Evolutionary conservation across 1,140 invertebrate genomes (phyloP).

Genomic region (Drosophila equinoxialis): DNA sequence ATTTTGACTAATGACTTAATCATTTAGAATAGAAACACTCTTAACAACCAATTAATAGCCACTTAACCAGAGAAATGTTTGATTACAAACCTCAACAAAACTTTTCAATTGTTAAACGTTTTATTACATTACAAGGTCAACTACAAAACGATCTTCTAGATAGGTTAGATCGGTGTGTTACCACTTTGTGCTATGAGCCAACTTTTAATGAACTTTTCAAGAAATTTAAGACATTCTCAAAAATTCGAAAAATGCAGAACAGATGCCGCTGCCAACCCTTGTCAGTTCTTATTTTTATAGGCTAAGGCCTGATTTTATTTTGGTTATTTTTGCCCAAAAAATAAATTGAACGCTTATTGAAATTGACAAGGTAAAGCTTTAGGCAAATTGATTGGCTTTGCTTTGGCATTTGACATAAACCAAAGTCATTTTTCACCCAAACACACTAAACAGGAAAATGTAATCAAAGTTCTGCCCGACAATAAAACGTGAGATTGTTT

Average conservation of each 20-base stretch:
- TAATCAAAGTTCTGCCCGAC: constrained; percentile 45
- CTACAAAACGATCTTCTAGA: no score
- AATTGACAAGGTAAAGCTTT: constrained; percentile 57
- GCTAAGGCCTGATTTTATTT: constrained; percentile 3
- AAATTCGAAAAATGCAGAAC: not conserved
- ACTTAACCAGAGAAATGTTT: no score
- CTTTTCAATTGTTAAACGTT: no score
- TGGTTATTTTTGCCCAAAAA: constrained; percentile 28
- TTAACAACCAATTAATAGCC: no score
- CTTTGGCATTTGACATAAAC: constrained; percentile 13
- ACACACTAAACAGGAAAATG: constrained; percentile 25
- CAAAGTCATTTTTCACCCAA: constrained; percentile 5
- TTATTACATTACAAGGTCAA: no score
- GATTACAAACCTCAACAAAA: no score
- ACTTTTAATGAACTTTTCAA: not conserved
- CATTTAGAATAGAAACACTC: no score
- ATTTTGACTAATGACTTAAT: no score
- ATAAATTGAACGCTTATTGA: constrained; percentile 41
- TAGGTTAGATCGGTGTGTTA: no score
- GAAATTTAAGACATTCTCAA: not conserved
- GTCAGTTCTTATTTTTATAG: not conserved
- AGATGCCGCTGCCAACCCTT: not conserved
- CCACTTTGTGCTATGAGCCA: no score
- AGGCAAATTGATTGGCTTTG: constrained; percentile 62
- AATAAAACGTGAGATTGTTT: constrained; percentile 15